Evolutionary conservation across 1,140 invertebrate genomes (phyloP), one percentile per base, ranked within the genome.

Genomic region (Rhopalosiphum padi): DNA sequence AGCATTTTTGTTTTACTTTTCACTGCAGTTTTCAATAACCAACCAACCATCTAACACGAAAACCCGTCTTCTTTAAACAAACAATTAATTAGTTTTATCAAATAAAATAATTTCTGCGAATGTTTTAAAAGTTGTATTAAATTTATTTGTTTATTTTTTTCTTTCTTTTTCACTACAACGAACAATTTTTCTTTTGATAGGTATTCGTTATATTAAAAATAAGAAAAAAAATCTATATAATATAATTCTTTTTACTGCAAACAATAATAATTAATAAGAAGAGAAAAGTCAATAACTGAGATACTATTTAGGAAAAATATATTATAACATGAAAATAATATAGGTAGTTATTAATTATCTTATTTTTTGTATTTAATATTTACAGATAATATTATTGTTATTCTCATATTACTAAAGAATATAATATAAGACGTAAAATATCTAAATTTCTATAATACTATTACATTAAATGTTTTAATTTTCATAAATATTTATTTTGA

Each of bases 21-120:
- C 53, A 0, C 15, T 35, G 2, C 15, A 2, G 1, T 41, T 90
- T 46, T 30, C 30, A 77, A 77, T 77, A 55, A 51, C n/a, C n/a
- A n/a, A n/a, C 86, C 30, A 46, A 53, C 21, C n/a, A 2, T 43
- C 35, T 53, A 0, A 37, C 23, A 0, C 53, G 51, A 90, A 90
- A 25, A 25, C 35, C 23, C 35, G 53, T 90, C 0, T 43, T 41
- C 23, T 90, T 30, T 55, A 37, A 53, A 30, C 35, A 55, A 92
- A 93, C 91, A 92, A 92, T 93, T 93, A 93, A 93, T 93, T 92
- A 92, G 23, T 55, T 83, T 93, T 22, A 93, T 86, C 43, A 86
- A 93, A 86, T 93, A 53, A 85, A 53, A 85, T 93, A 15, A 48
- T 43, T 77, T 91, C 55, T 91, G 46, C 41, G 22, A 48, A 43